phyloP scores from a whole-genome alignment of 2,113 vertebrate genomes.

The Halichoeres trimaculatus region DNA sequence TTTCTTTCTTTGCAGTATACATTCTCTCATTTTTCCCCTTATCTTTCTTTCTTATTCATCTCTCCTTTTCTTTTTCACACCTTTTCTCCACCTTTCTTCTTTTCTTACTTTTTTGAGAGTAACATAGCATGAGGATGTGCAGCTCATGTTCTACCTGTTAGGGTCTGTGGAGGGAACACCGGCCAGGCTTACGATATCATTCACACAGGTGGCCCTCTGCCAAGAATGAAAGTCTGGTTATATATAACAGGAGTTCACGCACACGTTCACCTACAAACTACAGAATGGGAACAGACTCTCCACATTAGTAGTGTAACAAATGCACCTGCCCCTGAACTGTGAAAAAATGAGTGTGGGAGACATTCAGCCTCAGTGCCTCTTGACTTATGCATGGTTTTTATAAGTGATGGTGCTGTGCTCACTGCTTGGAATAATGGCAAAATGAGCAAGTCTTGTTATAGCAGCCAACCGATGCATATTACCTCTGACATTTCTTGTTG shows the following conservation, averaged over 20 bases:
- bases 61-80: background rate
- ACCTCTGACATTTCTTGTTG: slow-evolving; percentile 44
- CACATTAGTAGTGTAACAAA: slow-evolving; percentile 28
- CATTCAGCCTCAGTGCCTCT: slow-evolving; percentile 21
- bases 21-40: too few species aligned
- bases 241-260: background rate
- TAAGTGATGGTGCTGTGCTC: slow-evolving; percentile 48
- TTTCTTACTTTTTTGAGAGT: too few species aligned
- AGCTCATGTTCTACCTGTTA: slow-evolving; percentile 25
- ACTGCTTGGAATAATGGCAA: slow-evolving; percentile 60
- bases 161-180: background rate
- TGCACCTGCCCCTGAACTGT: slow-evolving; percentile 19
- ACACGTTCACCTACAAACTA: slow-evolving; percentile 9
- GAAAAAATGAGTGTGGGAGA: slow-evolving; percentile 24
- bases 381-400: slow-evolving; percentile 57
- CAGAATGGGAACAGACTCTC: slow-evolving; percentile 13
- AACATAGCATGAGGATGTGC: slow-evolving; percentile 32
- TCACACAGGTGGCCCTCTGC: slow-evolving; percentile 29
- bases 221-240: slow-evolving; percentile 1
- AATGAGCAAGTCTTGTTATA: slow-evolving; percentile 66
- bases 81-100: background rate
- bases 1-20: too few species aligned
- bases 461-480: slow-evolving; percentile 47
- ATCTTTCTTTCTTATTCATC: background rate
- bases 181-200: slow-evolving; percentile 3